Percentiles rank a stretch among this genome's conserved stretches.
These are phyloP conservation scores for Eublepharis macularius DNA, from an alignment of 2,113 vertebrate genomes.

Conservation along the genomic window DNA sequence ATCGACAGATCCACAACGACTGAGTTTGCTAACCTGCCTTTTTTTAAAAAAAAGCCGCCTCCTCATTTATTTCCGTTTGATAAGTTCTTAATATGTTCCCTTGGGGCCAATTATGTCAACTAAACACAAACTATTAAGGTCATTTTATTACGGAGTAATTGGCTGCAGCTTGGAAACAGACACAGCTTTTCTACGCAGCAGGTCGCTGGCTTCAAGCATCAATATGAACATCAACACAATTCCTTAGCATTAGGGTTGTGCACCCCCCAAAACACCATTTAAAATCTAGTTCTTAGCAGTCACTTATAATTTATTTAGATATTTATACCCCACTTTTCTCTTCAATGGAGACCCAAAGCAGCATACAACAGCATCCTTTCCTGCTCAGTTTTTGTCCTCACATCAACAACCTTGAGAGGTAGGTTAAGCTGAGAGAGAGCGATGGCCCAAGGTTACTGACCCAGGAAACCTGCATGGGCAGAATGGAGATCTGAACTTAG, in stretches of 20 bases:
- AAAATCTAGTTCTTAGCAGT: too few species aligned
- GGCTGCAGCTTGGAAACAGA: conserved; percentile 4
- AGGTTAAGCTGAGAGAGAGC: too few species aligned
- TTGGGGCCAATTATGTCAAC: conserved; percentile 14
- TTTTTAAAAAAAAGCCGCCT: background rate
- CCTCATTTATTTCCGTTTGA: conserved; percentile 1
- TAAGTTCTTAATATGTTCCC: conserved; percentile 10
- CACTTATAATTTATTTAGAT: too few species aligned
- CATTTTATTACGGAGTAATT: conserved; percentile 7
- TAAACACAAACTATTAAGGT: conserved; percentile 15
- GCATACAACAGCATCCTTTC: too few species aligned
- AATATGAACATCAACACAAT: background rate
- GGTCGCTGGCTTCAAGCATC: background rate
- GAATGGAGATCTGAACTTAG: too few species aligned
- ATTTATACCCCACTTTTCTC: too few species aligned
- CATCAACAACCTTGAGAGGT: too few species aligned
- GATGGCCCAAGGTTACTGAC: too few species aligned
- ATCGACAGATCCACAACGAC: background rate
- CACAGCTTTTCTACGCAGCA: background rate
- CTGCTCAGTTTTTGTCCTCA: too few species aligned
- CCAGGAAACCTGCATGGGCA: too few species aligned
- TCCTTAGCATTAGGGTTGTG: background rate
- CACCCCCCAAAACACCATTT: too few species aligned
- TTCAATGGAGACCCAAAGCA: too few species aligned
- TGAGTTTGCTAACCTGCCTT: background rate